Evolutionary conservation across 2,797 vertebrate genomes (phyloP).

Genomic region (Sebastes glaucus): DNA sequence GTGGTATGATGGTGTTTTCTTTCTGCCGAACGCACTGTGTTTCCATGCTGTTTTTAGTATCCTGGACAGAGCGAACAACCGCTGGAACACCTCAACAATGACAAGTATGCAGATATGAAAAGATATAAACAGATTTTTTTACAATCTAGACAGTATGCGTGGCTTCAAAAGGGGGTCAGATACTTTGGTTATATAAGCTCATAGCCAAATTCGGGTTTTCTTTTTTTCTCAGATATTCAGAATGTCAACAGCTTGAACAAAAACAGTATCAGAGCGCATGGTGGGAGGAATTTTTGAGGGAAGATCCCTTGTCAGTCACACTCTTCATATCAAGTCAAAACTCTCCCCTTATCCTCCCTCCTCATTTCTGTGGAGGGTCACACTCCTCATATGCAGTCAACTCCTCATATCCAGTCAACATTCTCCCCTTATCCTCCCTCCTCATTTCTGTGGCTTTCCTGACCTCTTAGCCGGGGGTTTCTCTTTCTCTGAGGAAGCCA

Average conservation of each 20-base stretch:
- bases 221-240: slow-evolving; percentile 6
- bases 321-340: slow-evolving; percentile 24
- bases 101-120: slow-evolving; percentile 71
- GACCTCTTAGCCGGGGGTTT: slow-evolving; percentile 59
- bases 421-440: slow-evolving; percentile 27
- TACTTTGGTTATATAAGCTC: slow-evolving; percentile 2
- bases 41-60: slow-evolving; percentile 64
- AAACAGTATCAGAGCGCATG: neutral
- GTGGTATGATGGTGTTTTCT: slow-evolving; percentile 74
- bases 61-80: slow-evolving; percentile 58
- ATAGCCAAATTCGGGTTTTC: neutral
- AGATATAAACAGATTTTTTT: slow-evolving; percentile 40
- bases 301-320: slow-evolving; percentile 18
- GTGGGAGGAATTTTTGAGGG: neutral
- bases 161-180: slow-evolving; percentile 5
- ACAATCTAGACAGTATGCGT: slow-evolving; percentile 30
- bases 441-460: slow-evolving; percentile 50
- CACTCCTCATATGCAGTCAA: neutral
- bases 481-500: slow-evolving; percentile 42
- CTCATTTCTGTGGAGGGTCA: slow-evolving; percentile 15
- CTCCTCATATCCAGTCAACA: slow-evolving; percentile 11
- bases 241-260: slow-evolving; percentile 20
- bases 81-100: slow-evolving; percentile 67
- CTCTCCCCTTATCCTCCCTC: slow-evolving; percentile 16
- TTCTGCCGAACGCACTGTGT: slow-evolving; percentile 52